Base-by-base conservation (phyloP, 2,888 invertebrate genomes). In the Conus canariensis region DNA sequence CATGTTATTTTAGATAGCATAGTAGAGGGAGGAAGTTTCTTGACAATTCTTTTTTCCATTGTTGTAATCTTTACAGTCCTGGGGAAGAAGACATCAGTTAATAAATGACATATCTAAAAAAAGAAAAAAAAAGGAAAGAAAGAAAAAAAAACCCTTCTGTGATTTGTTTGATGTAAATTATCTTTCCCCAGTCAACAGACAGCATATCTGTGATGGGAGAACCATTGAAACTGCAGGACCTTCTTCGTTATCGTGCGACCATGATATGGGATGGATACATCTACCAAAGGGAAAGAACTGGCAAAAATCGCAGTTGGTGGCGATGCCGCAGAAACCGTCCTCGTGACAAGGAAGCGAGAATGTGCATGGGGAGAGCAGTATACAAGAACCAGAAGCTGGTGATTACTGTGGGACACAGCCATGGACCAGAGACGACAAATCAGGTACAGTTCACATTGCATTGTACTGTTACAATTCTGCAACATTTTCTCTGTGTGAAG, bases 201-300 rank as follows among this genome's bases (percentile, higher is more conserved):
- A 14, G 58, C 16, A 25, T 58, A 58, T 19, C 22, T 22, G 16
- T 56, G 12, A 83, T 58, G 58, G 82, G 19, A 58, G 82, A 83
- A 58, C 58, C 82, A 56, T 58, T 83, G 12, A 56, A 83, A 56
- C 82, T 58, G 82, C 45, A 80, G 12, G 82, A 83, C 58, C 56
- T 58, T 9, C 82, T 56, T 9, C 56, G 82, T 8, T 83, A 83
- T 58, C 82, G 82, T 83, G 56, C 82, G 0, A 83, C 82, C 12
- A 83, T 83, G 82, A 83, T 83, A 83, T 58, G 82, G 82, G 82
- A 83, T 58, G 82, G 82, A 56, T 83, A 83, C 82, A 56, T 83
- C 58, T 83, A 83, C 16, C 82, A 83, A 19, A 83, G 82, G 25
- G 82, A 83, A 58, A 83, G 82, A 58, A 83, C 56, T 56, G 82